Base-by-base conservation (phyloP, 2,888 invertebrate genomes). In the Uropetala carovei region DNA sequence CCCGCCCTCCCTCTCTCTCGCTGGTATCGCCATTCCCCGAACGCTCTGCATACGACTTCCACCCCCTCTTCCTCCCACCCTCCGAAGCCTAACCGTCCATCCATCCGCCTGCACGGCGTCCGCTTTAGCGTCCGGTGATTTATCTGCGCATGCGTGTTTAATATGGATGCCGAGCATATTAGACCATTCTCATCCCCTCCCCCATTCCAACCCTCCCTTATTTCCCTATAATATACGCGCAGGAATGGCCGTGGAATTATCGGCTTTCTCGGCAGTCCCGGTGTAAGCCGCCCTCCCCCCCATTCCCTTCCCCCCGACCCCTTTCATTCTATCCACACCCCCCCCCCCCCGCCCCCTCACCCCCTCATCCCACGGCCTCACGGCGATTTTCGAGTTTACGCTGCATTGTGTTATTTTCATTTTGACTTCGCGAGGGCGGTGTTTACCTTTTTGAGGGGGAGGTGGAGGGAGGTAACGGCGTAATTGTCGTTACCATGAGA, bases 101-200 rank as follows among this genome's bases (percentile, higher is more conserved):
- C 86, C 59, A 18, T 83, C 83, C 83, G 57, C 83, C 83, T 43
- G 43, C 43, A 43, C 43, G 43, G 43, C 43, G 83, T 89, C 59
- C 60, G 60, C 89, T 89, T 64, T 64, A 89, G 89, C 60, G 86
- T 27, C 60, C 60, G 86, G 64, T 64, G 89, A 68, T 89, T 89
- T 68, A 60, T 64, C n/a, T 68, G 89, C 89, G 89, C 89, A 60
- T 89, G 89, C 89, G 89, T 43, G 60, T 64, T 89, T 89, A 89
- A 89, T 89, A 89, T 89, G 89, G 89, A 89, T 89, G 89, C 89
- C 89, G 64, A 89, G 64, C 64, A 89, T 89, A 89, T 89, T 89
- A 64, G 89, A 89, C 89, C 89, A 89, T 89, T 64, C 75, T 27
- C 75, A 18, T 14, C 75, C 22, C 64, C 56, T 18, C 18, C 5